Conservation (phyloP, 2,888 invertebrate species). For the Clitarchus hookeri region DNA sequence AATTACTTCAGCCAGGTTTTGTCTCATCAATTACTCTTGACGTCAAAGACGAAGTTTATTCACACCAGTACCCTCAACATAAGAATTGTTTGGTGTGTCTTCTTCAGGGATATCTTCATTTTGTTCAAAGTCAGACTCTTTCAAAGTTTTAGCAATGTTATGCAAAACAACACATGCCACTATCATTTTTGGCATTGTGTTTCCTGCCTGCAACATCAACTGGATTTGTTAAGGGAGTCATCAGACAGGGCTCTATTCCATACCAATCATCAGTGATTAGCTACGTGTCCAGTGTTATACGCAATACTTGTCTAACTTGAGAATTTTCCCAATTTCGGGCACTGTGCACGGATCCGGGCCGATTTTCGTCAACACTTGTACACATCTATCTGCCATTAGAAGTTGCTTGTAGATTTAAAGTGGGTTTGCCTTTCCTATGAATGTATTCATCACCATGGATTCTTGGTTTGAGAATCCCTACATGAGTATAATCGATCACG, state of each 20-base stretch:
- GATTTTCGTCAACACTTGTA: constrained; percentile 7
- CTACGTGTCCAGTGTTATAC: not conserved
- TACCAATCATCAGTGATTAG: not conserved
- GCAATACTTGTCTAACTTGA: not conserved
- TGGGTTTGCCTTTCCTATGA: not conserved
- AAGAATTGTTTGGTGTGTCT: not conserved
- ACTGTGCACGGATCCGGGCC: constrained; percentile 3
- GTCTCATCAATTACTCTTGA: not conserved
- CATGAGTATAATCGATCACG: not conserved
- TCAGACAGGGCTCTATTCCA: not conserved
- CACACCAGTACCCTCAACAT: not conserved
- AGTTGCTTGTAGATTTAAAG: constrained; percentile 15
- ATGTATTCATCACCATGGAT: constrained; percentile 19
- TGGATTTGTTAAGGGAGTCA: constrained; percentile 16
- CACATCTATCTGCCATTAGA: not conserved
- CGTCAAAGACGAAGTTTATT: not conserved
- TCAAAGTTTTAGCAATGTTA: not conserved
- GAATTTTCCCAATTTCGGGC: not conserved
- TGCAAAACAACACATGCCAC: not conserved
- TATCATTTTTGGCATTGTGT: not conserved
- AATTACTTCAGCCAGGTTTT: not conserved
- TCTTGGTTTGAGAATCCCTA: constrained; percentile 4
- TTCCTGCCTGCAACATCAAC: not conserved
- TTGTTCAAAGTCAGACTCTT: not conserved
- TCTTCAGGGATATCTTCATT: not conserved